Conservation (phyloP, 2,113 vertebrate species). For the western clawed frog (Xenopus tropicalis) region DNA sequence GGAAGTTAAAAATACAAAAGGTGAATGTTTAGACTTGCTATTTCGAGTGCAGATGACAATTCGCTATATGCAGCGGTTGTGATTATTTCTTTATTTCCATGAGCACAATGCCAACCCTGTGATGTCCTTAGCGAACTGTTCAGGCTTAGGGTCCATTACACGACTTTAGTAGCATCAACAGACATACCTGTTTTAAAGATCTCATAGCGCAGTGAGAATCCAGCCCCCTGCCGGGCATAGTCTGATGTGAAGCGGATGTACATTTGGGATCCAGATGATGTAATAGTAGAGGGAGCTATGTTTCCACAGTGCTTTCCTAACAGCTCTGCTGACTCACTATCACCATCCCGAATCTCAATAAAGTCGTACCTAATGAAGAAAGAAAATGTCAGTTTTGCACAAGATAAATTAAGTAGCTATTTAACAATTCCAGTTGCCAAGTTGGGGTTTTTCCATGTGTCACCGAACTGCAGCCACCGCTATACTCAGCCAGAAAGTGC, state of each 20-base stretch:
- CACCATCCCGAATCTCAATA: constrained; percentile 93
- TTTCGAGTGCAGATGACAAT: too few relatives aligned
- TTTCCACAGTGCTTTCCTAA: constrained; percentile 95
- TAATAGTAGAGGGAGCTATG: constrained; percentile 93
- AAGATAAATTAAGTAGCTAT: neutral
- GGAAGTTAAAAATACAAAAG: too few relatives aligned
- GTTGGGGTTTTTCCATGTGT: too few relatives aligned
- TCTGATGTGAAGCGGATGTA: constrained; percentile 95
- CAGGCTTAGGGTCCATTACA: too few relatives aligned
- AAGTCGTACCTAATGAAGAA: constrained; percentile 85
- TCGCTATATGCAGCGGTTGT: too few relatives aligned
- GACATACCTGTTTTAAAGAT: constrained; percentile 93
- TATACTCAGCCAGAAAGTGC: too few relatives aligned
- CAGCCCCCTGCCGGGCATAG: constrained; percentile 94
- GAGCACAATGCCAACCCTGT: too few relatives aligned
- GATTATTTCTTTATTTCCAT: too few relatives aligned
- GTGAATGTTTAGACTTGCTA: too few relatives aligned
- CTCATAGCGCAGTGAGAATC: constrained; percentile 96
- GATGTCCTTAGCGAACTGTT: too few relatives aligned
- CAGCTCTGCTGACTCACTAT: constrained; percentile 80
- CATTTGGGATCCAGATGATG: constrained; percentile 87
- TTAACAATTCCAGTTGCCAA: neutral
- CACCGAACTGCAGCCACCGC: too few relatives aligned
- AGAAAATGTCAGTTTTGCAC: neutral
- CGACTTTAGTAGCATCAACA: neutral